Evolutionary conservation across 2,888 invertebrate genomes (phyloP), one percentile per base, ranked within the genome.

Genomic region (Acheta domesticus): DNA sequence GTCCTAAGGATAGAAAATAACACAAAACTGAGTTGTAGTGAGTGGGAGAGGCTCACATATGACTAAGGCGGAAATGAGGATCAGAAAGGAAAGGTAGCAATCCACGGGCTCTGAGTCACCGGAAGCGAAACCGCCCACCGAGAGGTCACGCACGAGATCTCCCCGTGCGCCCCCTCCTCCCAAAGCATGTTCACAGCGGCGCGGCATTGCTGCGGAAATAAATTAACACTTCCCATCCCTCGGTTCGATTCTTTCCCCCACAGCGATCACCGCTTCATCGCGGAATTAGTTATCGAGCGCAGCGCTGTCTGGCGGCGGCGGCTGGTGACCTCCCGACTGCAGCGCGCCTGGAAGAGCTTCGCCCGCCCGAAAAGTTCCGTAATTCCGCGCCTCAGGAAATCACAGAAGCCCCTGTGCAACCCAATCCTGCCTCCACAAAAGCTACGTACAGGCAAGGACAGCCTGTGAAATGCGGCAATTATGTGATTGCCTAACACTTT

Each of bases 1-100:
- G 62, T 62, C 62, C 62, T 62, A 62, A 62, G 62, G 62, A 62
- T 62, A 62, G 62, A 62, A 62, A 62, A 62, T n/a, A 62, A 62
- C 62, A 62, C 62, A 62, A 62, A 62, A 62, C 62, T 62, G 62
- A 62, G 62, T 62, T 14, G 62, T n/a, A 62, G 62, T 62, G 62
- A 62, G 62, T 0, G 62, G 62, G 62, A n/a, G 14, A 4, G 14
- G 16, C 62, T 19, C 62, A 12, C 62, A 62, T 16, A n/a, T 19
- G 62, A 19, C 16, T n/a, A 62, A 62, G n/a, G 14, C 62, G 62
- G 62, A 19, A 62, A 11, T 62, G 62, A n/a, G n/a, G 62, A 62
- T 12, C 12, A 62, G n/a, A 12, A 19, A 12, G 62, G 62, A 62
- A 62, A 62, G 62, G 62, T 62, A 5, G 16, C 14, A 14, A 62